Base-by-base conservation (phyloP, 2,888 invertebrate species). In the Parelbella ahira region DNA sequence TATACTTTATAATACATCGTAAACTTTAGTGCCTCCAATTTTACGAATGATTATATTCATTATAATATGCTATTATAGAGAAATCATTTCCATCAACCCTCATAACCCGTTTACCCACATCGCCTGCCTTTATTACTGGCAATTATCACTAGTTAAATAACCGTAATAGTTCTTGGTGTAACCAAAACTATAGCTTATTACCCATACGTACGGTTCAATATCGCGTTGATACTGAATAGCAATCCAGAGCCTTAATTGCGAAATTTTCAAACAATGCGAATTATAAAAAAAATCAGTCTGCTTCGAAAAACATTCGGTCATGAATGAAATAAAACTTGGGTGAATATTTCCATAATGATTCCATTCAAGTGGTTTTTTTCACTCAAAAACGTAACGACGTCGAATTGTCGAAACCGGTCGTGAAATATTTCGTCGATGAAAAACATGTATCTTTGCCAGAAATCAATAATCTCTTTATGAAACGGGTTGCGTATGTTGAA, bases 211-310 rank as follows among this genome's bases (percentile, higher is more conserved):
- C n/a, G n/a, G n/a, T n/a, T n/a, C n/a, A n/a, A n/a, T n/a, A n/a
- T n/a, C n/a, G n/a, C n/a, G n/a, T n/a, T n/a, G n/a, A n/a, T n/a
- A n/a, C n/a, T n/a, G n/a, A n/a, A n/a, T n/a, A n/a, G n/a, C n/a
- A n/a, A n/a, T n/a, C n/a, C 12, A 41, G 27, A 32, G 30, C 11
- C 28, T 42, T 42, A 42, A 42, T 42, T 36, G 34, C 42, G 29
- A 36, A 12, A 42, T 42, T 42, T 36, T 28, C 34, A 36, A 42
- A 42, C 42, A 36, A 42, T 42, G 28, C 21, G 9, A 29, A 29
- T 28, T 21, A 15, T 3, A 15, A 4, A 23, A 37, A 42, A 34
- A 42, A 42, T 20, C 18, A 28, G 34, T 36, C 10, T 19, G 23
- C 11, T 13, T 34, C 36, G 18, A 34, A 42, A 34, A 23, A 8